phyloP scores from a whole-genome alignment of 2,888 invertebrate species.

The Polydrusus pterygomalis region DNA sequence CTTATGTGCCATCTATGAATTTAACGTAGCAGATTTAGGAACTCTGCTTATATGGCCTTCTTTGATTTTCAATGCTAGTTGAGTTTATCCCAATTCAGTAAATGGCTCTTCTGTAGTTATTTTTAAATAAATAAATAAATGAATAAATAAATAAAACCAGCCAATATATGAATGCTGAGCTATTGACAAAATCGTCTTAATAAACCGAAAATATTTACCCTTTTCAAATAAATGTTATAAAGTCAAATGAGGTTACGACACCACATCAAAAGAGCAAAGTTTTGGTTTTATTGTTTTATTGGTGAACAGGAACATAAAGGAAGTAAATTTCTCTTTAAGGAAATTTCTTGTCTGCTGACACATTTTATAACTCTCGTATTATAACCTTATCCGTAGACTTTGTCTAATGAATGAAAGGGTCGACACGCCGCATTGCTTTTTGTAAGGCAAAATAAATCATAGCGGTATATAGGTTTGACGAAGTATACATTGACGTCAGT shows the following conservation, averaged over 20 bases:
- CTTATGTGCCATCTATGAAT: no score
- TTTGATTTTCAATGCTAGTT: no score
- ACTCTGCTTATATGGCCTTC: no score
- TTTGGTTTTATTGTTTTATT: not conserved
- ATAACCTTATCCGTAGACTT: not conserved
- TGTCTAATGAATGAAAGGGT: conserved; percentile 2
- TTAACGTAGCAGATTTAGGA: no score
- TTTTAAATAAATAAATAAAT: no score
- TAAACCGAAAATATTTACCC: no score
- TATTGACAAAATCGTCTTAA: no score
- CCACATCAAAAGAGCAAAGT: not conserved
- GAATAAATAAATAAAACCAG: no score
- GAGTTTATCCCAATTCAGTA: no score
- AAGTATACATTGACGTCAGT: not conserved
- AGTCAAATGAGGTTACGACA: not conserved
- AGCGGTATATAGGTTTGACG: not conserved
- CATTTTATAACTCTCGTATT: conserved; percentile 6
- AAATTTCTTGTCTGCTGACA: conserved; percentile 2
- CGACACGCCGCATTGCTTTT: conserved; percentile 1
- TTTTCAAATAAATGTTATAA: no score
- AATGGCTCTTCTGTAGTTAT: no score
- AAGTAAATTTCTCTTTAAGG: not conserved
- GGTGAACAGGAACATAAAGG: not conserved
- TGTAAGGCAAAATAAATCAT: not conserved
- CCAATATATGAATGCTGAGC: no score